These are phyloP conservation scores for Aplocera efformata DNA, from an alignment of 2,888 invertebrate genomes.

Conservation along the genomic window DNA sequence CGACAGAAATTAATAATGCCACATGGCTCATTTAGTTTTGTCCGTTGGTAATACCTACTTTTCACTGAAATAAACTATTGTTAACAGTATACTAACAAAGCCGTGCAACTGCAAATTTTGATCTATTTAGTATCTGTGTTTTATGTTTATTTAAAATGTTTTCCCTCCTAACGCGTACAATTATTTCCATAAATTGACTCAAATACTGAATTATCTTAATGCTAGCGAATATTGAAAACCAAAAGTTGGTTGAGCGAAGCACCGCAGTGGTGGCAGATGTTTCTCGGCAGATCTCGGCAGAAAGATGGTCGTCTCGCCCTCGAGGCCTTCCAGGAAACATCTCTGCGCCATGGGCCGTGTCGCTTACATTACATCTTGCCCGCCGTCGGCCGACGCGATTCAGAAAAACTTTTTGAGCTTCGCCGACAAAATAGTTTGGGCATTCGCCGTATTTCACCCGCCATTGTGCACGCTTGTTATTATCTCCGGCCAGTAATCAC, in stretches of 20 bases:
- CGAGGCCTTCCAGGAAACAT: conserved; percentile 72
- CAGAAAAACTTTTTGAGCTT: conserved; percentile 63
- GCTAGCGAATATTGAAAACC: conserved; percentile 5
- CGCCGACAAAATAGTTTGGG: conserved; percentile 60
- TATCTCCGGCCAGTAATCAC: conserved; percentile 35
- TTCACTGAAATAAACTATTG: too few relatives aligned
- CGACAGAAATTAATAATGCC: conserved; percentile 2
- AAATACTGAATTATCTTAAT: background rate
- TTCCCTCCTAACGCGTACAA: too few relatives aligned
- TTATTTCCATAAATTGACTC: background rate
- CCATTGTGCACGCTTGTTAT: conserved; percentile 42
- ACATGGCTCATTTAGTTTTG: background rate
- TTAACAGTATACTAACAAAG: too few relatives aligned
- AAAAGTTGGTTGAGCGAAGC: conserved; percentile 31
- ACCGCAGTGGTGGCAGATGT: conserved; percentile 65
- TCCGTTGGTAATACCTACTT: too few relatives aligned
- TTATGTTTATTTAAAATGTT: too few relatives aligned
- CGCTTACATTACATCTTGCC: conserved; percentile 47
- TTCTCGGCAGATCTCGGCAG: conserved; percentile 47
- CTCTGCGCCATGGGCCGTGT: conserved; percentile 42
- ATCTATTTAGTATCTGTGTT: too few relatives aligned
- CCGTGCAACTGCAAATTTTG: too few relatives aligned
- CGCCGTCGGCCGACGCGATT: conserved; percentile 39
- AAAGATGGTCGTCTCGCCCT: conserved; percentile 58
- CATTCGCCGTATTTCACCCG: conserved; percentile 55